Conservation (phyloP, 1,140 invertebrate species). For the Lordiphosa collinella region DNA sequence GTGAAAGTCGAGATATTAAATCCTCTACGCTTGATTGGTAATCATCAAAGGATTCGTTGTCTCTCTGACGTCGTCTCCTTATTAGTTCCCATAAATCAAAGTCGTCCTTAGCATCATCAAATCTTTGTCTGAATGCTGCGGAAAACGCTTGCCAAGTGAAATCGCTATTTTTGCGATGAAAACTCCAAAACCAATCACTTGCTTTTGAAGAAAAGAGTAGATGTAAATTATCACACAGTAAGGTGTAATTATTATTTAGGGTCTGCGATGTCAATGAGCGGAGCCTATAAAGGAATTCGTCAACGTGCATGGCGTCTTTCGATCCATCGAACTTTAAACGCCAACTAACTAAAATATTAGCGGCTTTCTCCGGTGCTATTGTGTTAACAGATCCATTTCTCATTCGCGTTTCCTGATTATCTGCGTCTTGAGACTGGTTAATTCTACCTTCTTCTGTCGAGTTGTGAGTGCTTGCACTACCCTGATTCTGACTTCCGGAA, state of each 20-base stretch:
- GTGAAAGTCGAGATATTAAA: not conserved
- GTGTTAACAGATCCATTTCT: no score
- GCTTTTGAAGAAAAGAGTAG: slow-evolving; percentile 1
- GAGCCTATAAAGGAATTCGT: no score
- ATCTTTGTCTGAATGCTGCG: slow-evolving; percentile 5
- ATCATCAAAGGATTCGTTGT: slow-evolving; percentile 6
- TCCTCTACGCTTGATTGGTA: not conserved
- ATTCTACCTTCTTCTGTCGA: no score
- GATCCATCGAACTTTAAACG: not conserved
- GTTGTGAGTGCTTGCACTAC: no score
- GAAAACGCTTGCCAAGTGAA: slow-evolving; percentile 2
- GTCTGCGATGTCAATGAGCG: not conserved
- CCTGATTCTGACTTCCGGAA: no score
- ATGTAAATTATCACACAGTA: slow-evolving; percentile 6
- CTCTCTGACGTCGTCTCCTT: not conserved
- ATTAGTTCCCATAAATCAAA: slow-evolving; percentile 5
- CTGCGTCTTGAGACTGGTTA: no score
- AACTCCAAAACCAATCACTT: slow-evolving; percentile 17
- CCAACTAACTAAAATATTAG: not conserved
- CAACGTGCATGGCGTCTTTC: no score
- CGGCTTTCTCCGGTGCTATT: not conserved
- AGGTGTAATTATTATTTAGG: not conserved
- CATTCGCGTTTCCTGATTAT: no score
- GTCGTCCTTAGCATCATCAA: slow-evolving; percentile 3
- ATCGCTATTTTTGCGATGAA: not conserved